Evolutionary conservation across 2,113 vertebrate species (phyloP), one percentile per base, ranked within the genome.

Genomic region (Campylomormyrus numenius): DNA sequence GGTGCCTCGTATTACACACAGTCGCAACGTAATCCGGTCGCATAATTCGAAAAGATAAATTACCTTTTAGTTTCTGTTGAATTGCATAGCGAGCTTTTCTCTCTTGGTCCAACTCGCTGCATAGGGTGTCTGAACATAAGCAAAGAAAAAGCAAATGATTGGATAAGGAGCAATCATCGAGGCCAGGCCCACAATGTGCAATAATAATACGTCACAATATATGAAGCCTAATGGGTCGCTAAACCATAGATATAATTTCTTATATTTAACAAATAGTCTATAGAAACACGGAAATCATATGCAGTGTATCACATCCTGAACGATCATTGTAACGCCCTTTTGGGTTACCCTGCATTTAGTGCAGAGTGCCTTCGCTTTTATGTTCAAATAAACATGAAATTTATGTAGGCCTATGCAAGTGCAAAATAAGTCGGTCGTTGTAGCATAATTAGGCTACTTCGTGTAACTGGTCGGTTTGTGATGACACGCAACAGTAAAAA

Each of bases 11-110:
- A 46, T 46, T 84, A 87, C n/a, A 15, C 24, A 85, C 46, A 85
- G 42, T 87, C n/a, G 48, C 85, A 27, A 10, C 83, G 42, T 11
- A 48, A 58, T 42, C 27, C 21, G 52, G 9, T 52, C 11, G 10
- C 21, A 21, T 56, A 15, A 10, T 45, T 88, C 89, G 90, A 90
- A 90, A 93, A 87, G 66, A 92, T 93, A 88, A 94, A 93, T 95
- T 96, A 98, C 97, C 98, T 98, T 98, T 98, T 84, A 98, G 93
- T 94, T 98, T 99, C 96, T 98, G 97, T 92, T 98, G 97, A 94
- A 98, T 98, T 96, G 97, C 97, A 93, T 97, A 98, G 94, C 97
- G 97, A 88, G 97, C 97, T 92, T 98, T 99, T 94, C 98, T 94
- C 94, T 98, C 97, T 94, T 98, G 97, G 95, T 98, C 97, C 92